Base-by-base conservation (phyloP, 2,888 invertebrate genomes). In the Melitaea athalia region DNA sequence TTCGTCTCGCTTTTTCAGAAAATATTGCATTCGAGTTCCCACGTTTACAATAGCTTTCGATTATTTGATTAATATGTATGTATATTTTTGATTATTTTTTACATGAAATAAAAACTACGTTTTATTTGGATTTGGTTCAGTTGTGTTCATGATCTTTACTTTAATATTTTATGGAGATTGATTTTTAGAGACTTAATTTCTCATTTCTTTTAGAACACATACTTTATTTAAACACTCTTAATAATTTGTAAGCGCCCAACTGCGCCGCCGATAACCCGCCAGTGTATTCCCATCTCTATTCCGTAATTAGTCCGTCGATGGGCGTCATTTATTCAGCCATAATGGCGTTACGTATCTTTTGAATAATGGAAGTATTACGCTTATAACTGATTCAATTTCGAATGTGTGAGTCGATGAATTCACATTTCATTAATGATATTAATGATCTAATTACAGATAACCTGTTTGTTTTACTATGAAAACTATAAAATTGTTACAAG, bases 301-400 rank as follows among this genome's bases (percentile, higher is more conserved):
- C 11, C 2, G 31, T 53, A 53, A 53, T 53, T 53, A 53, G 31
- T 17, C 31, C 14, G 53, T 31, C 53, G 31, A 24, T 31, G 11
- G 5, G 14, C 31, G 12, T 31, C 53, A 7, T 53, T 5, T 53
- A 53, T 53, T 53, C 53, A 53, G 31, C 31, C 31, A 53, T 31
- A 24, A 53, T 12, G 12, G 12, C 31, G 14, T 31, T 31, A 31
- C 53, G 53, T 53, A 53, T 53, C 53, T 33, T 31, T 53, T 53
- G 53, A 53, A 53, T 53, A 53, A 53, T 53, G 53, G 53, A 53
- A 52, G 6, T 53, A 53, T 53, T 31, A 31, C 24, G 1, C 53
- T 24, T 14, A 53, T 53, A 11, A 31, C 6, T 2, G 24, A 53
- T 24, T 53, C 53, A 53, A 53, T 53, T 53, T 31, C 53, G 31